These are phyloP conservation scores for Cygnus buccinator DNA, from an alignment of 2,113 vertebrate species.

Conservation along the genomic window DNA sequence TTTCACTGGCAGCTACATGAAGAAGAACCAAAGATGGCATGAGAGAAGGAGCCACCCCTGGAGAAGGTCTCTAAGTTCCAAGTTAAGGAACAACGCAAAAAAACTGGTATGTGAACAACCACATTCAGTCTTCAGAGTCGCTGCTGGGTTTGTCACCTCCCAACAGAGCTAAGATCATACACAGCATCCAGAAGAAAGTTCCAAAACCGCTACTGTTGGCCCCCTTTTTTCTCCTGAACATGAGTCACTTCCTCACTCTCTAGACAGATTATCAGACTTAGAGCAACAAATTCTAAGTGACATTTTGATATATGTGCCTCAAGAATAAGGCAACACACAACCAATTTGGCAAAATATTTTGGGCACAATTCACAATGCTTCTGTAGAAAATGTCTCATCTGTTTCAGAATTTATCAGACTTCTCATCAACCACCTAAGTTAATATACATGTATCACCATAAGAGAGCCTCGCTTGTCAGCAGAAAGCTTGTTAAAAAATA, in stretches of 20 bases:
- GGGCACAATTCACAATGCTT: not conserved
- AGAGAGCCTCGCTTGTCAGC: constrained; percentile 2
- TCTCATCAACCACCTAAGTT: constrained; percentile 1
- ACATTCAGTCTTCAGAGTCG: not conserved
- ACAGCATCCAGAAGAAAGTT: not conserved
- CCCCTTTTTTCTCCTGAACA: not conserved
- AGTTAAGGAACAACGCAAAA: not conserved
- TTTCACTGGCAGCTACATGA: not conserved
- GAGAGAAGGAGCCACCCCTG: not conserved
- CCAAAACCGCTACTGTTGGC: not conserved
- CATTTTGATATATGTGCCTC: not conserved
- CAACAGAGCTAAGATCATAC: not conserved
- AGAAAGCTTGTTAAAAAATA: constrained; percentile 9
- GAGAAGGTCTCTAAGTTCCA: not conserved
- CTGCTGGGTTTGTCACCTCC: not conserved
- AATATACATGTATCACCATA: not conserved
- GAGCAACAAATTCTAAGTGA: constrained; percentile 9
- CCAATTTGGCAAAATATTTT: not conserved
- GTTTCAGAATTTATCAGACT: constrained; percentile 5
- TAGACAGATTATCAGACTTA: not conserved
- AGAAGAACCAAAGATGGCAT: rapidly evolving
- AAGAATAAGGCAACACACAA: not conserved
- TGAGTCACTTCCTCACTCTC: rapidly evolving
- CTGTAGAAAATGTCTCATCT: not conserved
- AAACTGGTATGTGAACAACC: not conserved